Evolutionary conservation across 2,888 invertebrate species (phyloP), one percentile per base, ranked within the genome.

Genomic region (Watsonalla cultraria): DNA sequence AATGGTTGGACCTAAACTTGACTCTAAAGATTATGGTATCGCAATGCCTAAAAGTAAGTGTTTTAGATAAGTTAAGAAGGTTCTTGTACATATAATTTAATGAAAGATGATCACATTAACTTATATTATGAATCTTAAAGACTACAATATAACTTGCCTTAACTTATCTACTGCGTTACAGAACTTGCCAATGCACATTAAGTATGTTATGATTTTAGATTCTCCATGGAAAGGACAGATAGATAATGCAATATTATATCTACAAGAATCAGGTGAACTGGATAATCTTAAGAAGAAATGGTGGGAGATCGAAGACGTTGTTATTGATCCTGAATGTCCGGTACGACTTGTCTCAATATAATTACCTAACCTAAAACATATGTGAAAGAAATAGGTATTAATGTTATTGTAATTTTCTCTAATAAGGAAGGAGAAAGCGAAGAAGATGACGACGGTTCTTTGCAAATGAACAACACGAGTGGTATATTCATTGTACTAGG

Each of bases 401-500:
- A 51, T 24, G 7, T 34, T 51, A 46, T 56, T 8, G 6, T n/a
- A 51, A 47, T 53, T 57, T 47, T 68, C 66, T 45, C 24, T 24
- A 24, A 24, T 24, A 54, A 76, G 70, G 67, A 74, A 56, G 67
- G 72, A 11, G 65, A 65, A 33, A 75, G 72, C n/a, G 76, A 76
- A 45, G 78, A 79, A 6, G 75, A 84, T 0, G 86, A 83, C 51
- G 91, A 91, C 7, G 92, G 92, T 13, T 93, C 94, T 48, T 83
- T 97, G 51, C 95, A 95, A 56, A 92, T 98, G 85, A 93, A 94
- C 64, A 97, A 98, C 81, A 97, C 98, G 0, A 97, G 97, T 63
- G 98, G 98, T 64, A 96, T 98, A 48, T 98, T 98, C 79, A 92
- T 98, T 34, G 96, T 98, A 5, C 90, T 98, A 7, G 93, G 94